Evolutionary conservation across 1,140 invertebrate species (phyloP), one percentile per base, ranked within the genome.

Genomic region (Drosophila persimilis): DNA sequence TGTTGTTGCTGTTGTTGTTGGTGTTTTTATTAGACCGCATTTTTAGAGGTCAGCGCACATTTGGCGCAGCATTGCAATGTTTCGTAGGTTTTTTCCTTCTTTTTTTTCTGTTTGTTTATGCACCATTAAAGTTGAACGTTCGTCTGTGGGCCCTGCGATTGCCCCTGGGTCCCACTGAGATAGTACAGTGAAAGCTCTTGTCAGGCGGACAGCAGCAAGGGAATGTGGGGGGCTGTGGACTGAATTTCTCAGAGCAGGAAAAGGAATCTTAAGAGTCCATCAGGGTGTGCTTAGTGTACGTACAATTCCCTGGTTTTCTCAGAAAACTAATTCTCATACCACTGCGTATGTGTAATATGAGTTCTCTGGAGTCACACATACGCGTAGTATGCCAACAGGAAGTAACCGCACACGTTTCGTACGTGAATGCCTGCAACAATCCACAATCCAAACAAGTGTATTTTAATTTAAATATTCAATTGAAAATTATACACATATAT

Each of bases 11-110:
- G 39, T 43, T 70, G 45, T 45, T 69, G 35, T 46, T 60, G 73
- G 44, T 77, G 56, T 70, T 73, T 81, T 81, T 81, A 83, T 74
- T 85, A 85, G 81, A 85, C 81, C 77, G 83, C 77, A 66, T 70
- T 85, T 85, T 85, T 86, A 86, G 81, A 85, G 81, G 81, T 85
- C 81, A 85, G 73, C 80, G 80, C 80, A 76, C 80, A 84, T 84
- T 84, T 84, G 80, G 80, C 80, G 58, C 80, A 85, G 31, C 81
- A 77, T 74, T 86, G 81, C 81, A 85, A 84, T 84, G 73, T 58
- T 62, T 65, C 53, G 41, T 54, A 47, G 54, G 26, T 45, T 47
- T 73, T 60, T 57, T 71, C 57, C 54, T 62, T 67, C 56, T 58
- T 54, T 51, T 44, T 51, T 55, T 56, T 59, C 24, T 52, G n/a